A percentile compares a stretch with the other conserved stretches of the same genome.
These are phyloP conservation scores for Euborellia annulipes DNA, from an alignment of 1,140 invertebrate species.

Conservation along the genomic window DNA sequence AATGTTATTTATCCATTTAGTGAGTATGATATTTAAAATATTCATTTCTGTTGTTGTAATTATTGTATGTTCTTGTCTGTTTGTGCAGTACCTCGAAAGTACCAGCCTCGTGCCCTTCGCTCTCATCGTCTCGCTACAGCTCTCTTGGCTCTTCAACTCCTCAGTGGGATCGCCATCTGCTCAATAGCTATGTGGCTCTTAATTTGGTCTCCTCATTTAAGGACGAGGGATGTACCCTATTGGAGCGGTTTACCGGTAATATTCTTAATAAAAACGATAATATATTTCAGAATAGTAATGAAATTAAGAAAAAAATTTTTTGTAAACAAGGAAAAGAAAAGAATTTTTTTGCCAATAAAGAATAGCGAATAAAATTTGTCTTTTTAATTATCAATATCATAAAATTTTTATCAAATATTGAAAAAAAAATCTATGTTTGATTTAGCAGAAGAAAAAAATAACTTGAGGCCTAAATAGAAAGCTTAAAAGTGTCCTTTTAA, in stretches of 20 bases:
- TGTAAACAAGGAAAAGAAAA: too few species aligned
- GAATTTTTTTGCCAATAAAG: too few species aligned
- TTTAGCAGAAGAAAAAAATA: too few species aligned
- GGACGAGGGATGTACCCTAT: slow-evolving; percentile 39
- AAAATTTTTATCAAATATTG: too few species aligned
- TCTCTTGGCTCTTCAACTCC: slow-evolving; percentile 35
- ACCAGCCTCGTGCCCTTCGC: slow-evolving; percentile 29
- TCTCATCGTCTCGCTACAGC: slow-evolving; percentile 36
- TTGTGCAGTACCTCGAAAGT: slow-evolving; percentile 23
- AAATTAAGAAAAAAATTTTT: too few species aligned
- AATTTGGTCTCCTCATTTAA: slow-evolving; percentile 38
- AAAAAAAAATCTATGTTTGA: too few species aligned
- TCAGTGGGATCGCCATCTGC: slow-evolving; percentile 35
- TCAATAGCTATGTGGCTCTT: slow-evolving; percentile 40
- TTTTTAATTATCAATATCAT: too few species aligned
- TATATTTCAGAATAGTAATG: slow-evolving; percentile 3
- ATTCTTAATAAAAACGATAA: slow-evolving; percentile 7
- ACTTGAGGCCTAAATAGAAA: neutral
- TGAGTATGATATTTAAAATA: too few species aligned
- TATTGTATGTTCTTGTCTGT: slow-evolving; percentile 2
- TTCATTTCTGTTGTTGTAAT: too few species aligned
- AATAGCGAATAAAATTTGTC: too few species aligned
- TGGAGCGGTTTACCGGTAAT: slow-evolving; percentile 46
- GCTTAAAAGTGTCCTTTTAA: neutral
- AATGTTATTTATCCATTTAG: too few species aligned